Evolutionary conservation across 2,113 vertebrate genomes (phyloP), one percentile per base, ranked within the genome.

Genomic region (Cinclus mexicanus): DNA sequence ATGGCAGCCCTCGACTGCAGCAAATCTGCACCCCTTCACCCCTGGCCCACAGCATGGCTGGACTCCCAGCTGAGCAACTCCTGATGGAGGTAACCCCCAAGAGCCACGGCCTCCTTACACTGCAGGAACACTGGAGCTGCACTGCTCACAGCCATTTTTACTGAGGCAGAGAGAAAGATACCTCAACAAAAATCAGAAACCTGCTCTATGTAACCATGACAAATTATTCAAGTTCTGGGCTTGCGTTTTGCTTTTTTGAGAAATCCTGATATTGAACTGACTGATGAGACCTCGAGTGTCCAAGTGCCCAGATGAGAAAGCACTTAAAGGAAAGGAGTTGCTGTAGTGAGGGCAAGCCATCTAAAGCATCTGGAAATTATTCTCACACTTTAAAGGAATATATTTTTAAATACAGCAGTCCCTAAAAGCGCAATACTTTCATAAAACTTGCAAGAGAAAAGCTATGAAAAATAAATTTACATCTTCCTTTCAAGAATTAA

Each of bases 21-120:
- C 39, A 74, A 31, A 14, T 53, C 71, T 22, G 19, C 0, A 1
- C 22, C 7, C 37, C 18, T 37, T 76, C 72, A 29, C 2, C 60
- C 33, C 35, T 6, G 10, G 15, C 17, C 81, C 26, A 0, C 33
- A 35, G 59, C 46, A 14, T 0, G 28, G 56, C 49, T 23, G 57
- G 6, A 18, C 7, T 25, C 42, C 14, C 49, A 46, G 71, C 42
- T 3, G 11, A 50, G 39, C 29, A 11, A 2, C 3, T 13, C 23
- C 6, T 0, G 1, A 10, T 2, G 12, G n/a, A 69, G 52, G 59
- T 0, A 31, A 7, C 3, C 35, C 28, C 28, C 28, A 53, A 47
- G 86, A 77, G 65, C 5, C 24, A 7, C 14, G 6, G 26, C 33
- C 28, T 78, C 16, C 41, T 41, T 1, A 21, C 29, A 1, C 22